Evolutionary conservation across 2,888 invertebrate genomes (phyloP), one percentile per base, ranked within the genome.

Genomic region (Nephrotoma flavescens): DNA sequence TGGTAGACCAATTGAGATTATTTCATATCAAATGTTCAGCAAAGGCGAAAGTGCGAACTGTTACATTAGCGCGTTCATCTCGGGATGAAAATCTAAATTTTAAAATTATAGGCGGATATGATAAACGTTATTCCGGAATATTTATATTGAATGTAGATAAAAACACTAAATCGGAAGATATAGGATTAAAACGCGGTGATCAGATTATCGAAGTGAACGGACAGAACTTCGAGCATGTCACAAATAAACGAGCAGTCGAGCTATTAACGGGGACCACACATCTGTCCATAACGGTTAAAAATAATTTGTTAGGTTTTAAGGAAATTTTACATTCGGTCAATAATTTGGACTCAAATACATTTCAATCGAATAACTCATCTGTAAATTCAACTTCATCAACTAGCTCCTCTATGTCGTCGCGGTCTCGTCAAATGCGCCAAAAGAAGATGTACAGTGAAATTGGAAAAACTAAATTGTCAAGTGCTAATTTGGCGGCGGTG

Each of bases 151-250:
- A 97, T 92, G 98, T 99, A 41, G 98, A 98, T 90, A 96, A 96
- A 89, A 95, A 95, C 88, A 97, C 98, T 1, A 98, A 98, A 92
- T 97, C 99, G 6, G 97, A 98, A 91, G 97, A 98, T 91, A 97
- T 98, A 41, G 99, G 99, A 0, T 92, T 99, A 86, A 98, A 99
- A 91, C 94, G 98, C 86, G 99, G 99, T 71, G 99, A 99, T 93
- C 99, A 99, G 93, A 97, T 99, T 88, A 93, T 99, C 89, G 98
- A 99, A 93, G 98, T 99, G 0, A 99, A 99, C 92, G 98, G 98
- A 42, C 97, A 98, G 91, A 98, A 97, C 90, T 98, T 99, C 91
- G 96, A 97, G 90, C 97, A 97, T 92, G 97, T 99, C 86, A 96
- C 96, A 89, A 96, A 97, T 91, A 95, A 96, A 85, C 95, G 96